A percentile compares a stretch with the other conserved stretches of the same genome.
Evolutionary conservation across 2,113 vertebrate species (phyloP).

Genomic region (Epinephelus fuscoguttatus): DNA sequence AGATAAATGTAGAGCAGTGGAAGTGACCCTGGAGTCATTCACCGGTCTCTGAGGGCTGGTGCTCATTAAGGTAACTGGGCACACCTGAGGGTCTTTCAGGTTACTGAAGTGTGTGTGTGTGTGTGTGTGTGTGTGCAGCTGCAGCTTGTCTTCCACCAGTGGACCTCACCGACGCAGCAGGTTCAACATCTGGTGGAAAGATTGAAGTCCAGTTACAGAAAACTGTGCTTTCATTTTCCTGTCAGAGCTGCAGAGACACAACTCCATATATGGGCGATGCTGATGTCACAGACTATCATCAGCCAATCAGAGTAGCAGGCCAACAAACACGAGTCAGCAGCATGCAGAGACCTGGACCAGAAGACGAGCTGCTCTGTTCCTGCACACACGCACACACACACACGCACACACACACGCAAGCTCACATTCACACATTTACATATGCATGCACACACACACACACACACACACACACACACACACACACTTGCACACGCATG

Average conservation of each 20-base stretch:
- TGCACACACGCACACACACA: not conserved
- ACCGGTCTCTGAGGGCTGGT: too few species aligned
- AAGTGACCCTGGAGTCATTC: too few species aligned
- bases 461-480: not conserved
- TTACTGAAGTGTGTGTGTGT: too few species aligned
- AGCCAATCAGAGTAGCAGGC: not conserved
- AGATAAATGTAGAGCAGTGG: too few species aligned
- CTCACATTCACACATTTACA: too few species aligned
- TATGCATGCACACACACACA: too few species aligned
- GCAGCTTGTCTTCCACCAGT: too few species aligned
- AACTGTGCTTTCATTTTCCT: not conserved
- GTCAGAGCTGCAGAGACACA: not conserved
- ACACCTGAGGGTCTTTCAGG: too few species aligned
- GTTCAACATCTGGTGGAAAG: not conserved
- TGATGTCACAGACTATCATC: not conserved
- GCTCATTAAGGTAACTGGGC: too few species aligned
- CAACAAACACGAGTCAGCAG: not conserved
- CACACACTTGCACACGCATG: not conserved
- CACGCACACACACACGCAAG: too few species aligned
- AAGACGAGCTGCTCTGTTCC: not conserved
- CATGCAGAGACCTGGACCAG: not conserved
- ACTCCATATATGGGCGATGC: not conserved
- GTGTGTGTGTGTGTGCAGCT: too few species aligned
- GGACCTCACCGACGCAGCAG: too few species aligned
- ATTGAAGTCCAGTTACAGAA: not conserved